Percentiles rank a stretch among this genome's conserved stretches.
Evolutionary conservation across 1,140 invertebrate species (phyloP).

Genomic region (Diabrotica undecimpunctata): DNA sequence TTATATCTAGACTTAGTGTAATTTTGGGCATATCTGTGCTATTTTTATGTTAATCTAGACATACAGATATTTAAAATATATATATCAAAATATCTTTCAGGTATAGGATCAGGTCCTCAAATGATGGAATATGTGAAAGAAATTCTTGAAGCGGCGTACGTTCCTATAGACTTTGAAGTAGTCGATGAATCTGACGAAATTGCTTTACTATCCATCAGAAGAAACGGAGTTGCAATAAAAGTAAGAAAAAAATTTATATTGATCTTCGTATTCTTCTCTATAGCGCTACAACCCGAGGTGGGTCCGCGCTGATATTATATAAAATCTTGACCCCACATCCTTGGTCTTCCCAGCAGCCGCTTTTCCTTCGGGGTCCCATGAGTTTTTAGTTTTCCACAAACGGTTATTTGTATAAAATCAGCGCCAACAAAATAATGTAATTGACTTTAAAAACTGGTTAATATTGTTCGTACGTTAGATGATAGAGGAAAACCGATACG

Average conservation of each 20-base stretch:
- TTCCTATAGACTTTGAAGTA: conserved; percentile 63
- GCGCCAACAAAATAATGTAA: too few relatives aligned
- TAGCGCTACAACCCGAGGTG: too few relatives aligned
- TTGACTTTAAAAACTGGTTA: too few relatives aligned
- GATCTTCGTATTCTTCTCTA: conserved; percentile 1
- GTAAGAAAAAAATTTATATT: conserved; percentile 50
- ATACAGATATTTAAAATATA: not conserved
- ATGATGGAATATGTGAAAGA: conserved; percentile 55
- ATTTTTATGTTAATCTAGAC: not conserved
- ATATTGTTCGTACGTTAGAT: too few relatives aligned
- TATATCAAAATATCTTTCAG: conserved; percentile 14
- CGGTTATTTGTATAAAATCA: too few relatives aligned
- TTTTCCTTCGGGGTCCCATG: too few relatives aligned
- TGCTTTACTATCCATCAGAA: conserved; percentile 60
- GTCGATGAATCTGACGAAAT: conserved; percentile 50
- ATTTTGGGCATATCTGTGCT: not conserved
- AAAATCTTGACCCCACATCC: too few relatives aligned
- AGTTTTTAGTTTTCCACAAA: too few relatives aligned
- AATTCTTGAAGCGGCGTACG: conserved; percentile 55
- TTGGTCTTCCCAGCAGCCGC: too few relatives aligned
- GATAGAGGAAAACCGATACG: too few relatives aligned
- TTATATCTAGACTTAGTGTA: not conserved
- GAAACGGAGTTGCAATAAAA: conserved; percentile 68
- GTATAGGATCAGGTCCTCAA: conserved; percentile 57
- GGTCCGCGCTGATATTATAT: too few relatives aligned